Percentiles rank a stretch among this genome's conserved stretches.
Evolutionary conservation across 2,797 vertebrate species (phyloP).

Genomic region (Setipinna tenuifilis): DNA sequence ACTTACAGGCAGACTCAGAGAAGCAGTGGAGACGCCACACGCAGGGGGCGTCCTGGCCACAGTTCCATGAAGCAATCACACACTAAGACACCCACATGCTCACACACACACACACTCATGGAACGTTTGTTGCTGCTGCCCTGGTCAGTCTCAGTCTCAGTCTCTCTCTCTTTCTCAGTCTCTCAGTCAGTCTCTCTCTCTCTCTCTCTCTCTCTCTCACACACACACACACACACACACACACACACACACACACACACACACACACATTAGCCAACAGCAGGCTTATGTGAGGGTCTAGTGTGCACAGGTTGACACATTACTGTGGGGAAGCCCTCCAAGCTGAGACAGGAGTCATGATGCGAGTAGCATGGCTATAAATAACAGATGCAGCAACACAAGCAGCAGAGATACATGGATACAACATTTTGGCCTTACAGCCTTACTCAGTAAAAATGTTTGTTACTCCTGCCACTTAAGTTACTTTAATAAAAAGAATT

Average conservation of each 20-base stretch:
- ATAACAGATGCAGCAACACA: not conserved
- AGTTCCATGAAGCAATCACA: slow-evolving; percentile 1
- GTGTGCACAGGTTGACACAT: not conserved
- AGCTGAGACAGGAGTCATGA: not conserved
- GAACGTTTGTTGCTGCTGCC: too few relatives aligned
- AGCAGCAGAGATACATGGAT: too few relatives aligned
- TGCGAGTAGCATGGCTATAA: not conserved
- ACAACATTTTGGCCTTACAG: too few relatives aligned
- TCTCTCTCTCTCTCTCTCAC: too few relatives aligned
- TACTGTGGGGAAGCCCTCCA: not conserved
- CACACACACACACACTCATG: slow-evolving; percentile 1
- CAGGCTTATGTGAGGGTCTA: not conserved
- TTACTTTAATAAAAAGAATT: too few relatives aligned
- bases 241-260: not conserved
- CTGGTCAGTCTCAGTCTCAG: too few relatives aligned
- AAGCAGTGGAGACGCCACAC: not conserved
- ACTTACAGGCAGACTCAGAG: not conserved
- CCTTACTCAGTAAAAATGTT: too few relatives aligned
- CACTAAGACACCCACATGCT: not conserved
- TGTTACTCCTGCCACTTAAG: too few relatives aligned
- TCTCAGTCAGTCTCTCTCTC: too few relatives aligned
- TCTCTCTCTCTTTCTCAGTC: too few relatives aligned
- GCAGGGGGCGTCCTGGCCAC: not conserved
- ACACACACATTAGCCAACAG: not conserved
- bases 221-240: too few relatives aligned